Percentiles rank a stretch among this genome's conserved stretches.
phyloP scores from a whole-genome alignment of 37 sponge, comb jelly and placozoan genomes.

The Theonella swinhoei region DNA sequence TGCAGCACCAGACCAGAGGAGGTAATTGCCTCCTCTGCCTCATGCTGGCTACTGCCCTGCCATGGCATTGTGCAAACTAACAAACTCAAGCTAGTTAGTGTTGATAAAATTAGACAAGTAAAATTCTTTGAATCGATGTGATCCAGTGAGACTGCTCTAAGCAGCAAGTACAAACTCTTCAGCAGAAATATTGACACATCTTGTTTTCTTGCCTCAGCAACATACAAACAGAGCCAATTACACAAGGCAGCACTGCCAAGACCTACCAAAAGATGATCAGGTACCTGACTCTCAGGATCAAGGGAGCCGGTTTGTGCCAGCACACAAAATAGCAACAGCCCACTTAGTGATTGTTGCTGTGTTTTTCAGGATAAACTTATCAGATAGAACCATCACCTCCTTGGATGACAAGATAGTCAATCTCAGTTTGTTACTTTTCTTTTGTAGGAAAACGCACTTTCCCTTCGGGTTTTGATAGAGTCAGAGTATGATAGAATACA shows the following conservation, averaged over 20 bases:
- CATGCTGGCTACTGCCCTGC: no score
- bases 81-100: no score
- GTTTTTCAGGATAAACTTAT: slow-evolving; percentile 21
- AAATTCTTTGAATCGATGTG: no score
- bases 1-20: no score
- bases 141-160: slow-evolving; percentile 6
- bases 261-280: neutral
- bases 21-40: no score
- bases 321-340: no score
- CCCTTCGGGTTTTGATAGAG: no score
- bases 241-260: neutral
- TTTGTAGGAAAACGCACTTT: neutral
- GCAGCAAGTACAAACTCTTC: slow-evolving; percentile 2
- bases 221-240: slow-evolving; percentile 8
- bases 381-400: neutral
- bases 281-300: slow-evolving; percentile 7
- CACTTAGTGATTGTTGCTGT: slow-evolving; percentile 21
- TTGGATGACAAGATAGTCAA: neutral
- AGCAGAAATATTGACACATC: slow-evolving; percentile 9
- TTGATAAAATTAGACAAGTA: no score
- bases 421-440: neutral
- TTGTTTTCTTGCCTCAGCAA: slow-evolving; percentile 21
- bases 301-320: neutral
- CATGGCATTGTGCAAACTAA: no score
- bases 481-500: no score